These are phyloP conservation scores for Drosophila vallismaia DNA, from an alignment of 2,888 invertebrate species.

Conservation along the genomic window DNA sequence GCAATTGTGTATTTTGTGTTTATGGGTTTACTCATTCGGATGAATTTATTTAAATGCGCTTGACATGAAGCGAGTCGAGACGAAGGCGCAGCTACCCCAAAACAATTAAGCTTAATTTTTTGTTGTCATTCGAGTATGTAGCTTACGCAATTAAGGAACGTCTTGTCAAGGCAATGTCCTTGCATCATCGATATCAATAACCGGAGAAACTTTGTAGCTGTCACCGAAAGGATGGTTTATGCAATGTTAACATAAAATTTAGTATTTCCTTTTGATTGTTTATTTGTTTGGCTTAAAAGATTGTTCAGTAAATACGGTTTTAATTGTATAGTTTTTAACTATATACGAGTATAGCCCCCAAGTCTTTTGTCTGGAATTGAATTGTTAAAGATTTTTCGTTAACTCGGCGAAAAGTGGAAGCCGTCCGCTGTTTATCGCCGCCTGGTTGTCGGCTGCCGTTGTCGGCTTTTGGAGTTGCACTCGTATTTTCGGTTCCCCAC, in stretches of 20 bases:
- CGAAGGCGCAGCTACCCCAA: conserved; percentile 28
- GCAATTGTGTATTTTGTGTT: conserved; percentile 47
- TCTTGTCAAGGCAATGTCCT: conserved; percentile 64
- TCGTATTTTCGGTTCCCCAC: conserved; percentile 4
- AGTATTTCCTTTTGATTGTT: too few species aligned
- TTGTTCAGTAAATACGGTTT: neutral
- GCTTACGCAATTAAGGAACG: conserved; percentile 69
- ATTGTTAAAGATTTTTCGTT: conserved; percentile 55
- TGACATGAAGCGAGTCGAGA: conserved; percentile 35
- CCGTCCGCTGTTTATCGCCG: conserved; percentile 31
- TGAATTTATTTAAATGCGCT: conserved; percentile 48
- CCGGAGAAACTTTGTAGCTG: conserved; percentile 4
- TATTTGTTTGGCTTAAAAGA: neutral
- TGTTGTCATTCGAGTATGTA: neutral
- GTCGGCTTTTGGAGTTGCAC: conserved; percentile 25
- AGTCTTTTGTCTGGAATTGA: conserved; percentile 14
- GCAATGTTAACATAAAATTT: conserved; percentile 2
- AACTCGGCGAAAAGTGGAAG: conserved; percentile 69
- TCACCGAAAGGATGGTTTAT: neutral
- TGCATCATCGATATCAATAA: conserved; percentile 38
- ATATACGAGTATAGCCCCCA: neutral
- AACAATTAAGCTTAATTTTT: conserved; percentile 44
- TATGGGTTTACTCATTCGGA: conserved; percentile 25
- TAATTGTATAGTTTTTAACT: neutral
- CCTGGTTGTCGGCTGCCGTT: conserved; percentile 28